Conservation (phyloP, 2,113 vertebrate species). For the Caracal caracal region DNA sequence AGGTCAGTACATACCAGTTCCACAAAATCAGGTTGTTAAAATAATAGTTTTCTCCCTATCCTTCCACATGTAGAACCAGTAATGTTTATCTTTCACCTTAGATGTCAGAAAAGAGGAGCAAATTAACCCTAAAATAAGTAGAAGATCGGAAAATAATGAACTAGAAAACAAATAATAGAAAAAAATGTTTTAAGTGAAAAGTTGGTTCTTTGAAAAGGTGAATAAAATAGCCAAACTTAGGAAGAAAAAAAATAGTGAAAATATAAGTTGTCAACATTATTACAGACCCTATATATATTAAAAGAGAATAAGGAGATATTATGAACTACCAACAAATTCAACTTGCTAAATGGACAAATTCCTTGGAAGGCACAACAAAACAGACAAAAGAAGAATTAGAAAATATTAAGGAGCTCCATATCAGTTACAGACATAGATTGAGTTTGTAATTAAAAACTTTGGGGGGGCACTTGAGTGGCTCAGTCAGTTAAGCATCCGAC, state of each 20-base stretch:
- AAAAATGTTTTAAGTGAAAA: neutral
- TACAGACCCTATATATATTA: neutral
- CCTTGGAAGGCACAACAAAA: neutral
- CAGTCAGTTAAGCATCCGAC: too few species aligned
- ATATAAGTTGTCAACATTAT: neutral
- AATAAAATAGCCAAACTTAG: conserved; percentile 18
- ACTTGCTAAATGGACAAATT: conserved; percentile 9
- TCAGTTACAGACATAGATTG: neutral
- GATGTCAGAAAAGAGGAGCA: conserved; percentile 16
- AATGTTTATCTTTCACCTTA: neutral
- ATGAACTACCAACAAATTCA: neutral
- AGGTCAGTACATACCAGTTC: neutral
- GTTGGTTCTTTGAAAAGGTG: neutral
- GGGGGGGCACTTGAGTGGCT: too few species aligned
- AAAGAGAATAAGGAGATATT: neutral
- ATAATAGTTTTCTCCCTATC: neutral
- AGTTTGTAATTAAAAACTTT: conserved; percentile 40
- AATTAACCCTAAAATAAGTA: neutral
- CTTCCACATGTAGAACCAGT: neutral
- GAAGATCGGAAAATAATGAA: conserved; percentile 37
- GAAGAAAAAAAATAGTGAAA: neutral
- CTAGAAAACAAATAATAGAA: neutral
- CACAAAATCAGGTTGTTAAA: neutral
- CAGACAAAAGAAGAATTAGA: neutral
- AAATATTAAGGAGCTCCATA: neutral